A percentile compares a stretch with the other conserved stretches of the same genome.
Evolutionary conservation across 2,888 invertebrate species (phyloP).

Genomic region (Griposia aprilina): DNA sequence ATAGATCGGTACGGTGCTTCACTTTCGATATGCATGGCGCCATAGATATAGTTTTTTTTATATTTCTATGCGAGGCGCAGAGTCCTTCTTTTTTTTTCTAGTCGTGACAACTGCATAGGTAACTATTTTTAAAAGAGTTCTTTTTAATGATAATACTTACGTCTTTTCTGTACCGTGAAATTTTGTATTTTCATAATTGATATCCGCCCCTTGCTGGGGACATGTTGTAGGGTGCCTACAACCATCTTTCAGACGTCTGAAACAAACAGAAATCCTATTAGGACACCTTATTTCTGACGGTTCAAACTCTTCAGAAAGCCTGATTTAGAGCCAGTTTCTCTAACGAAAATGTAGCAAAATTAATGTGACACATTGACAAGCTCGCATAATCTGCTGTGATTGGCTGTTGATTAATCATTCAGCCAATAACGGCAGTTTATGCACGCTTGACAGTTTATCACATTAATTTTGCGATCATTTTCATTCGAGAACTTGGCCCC

Average conservation of each 20-base stretch:
- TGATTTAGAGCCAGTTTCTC: not conserved
- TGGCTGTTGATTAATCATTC: not conserved
- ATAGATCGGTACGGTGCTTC: no score
- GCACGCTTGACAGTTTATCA: not conserved
- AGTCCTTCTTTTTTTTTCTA: no score
- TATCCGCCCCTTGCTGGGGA: slow-evolving; percentile 83
- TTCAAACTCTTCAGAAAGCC: not conserved
- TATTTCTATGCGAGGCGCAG: no score
- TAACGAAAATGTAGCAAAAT: not conserved
- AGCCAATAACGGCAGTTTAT: not conserved
- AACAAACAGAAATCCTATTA: slow-evolving; percentile 69
- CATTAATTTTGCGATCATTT: not conserved
- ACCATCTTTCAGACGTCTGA: slow-evolving; percentile 80
- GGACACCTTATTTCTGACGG: not conserved
- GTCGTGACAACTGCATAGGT: not conserved
- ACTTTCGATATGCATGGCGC: no score
- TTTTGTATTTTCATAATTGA: slow-evolving; percentile 85
- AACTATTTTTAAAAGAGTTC: no score
- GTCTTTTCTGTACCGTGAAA: slow-evolving; percentile 81
- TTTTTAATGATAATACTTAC: slow-evolving; percentile 74
- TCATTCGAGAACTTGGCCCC: not conserved
- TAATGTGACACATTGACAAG: not conserved
- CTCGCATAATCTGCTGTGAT: not conserved
- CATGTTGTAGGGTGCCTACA: slow-evolving; percentile 82
- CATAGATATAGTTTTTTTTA: no score